These are phyloP conservation scores for Ornithoptera alexandrae DNA, from an alignment of 2,888 invertebrate genomes.

Conservation along the genomic window DNA sequence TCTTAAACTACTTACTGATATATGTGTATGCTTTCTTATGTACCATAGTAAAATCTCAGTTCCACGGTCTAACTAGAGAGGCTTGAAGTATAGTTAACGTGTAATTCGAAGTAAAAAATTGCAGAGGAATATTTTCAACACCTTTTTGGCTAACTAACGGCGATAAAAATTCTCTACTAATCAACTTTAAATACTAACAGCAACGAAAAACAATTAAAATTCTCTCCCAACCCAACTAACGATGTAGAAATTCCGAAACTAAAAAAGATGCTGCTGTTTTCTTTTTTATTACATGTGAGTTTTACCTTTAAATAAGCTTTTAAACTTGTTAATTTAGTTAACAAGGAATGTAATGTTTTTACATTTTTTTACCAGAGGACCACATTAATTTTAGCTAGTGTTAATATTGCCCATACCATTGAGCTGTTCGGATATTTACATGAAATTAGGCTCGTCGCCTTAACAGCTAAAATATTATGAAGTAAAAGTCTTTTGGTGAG, in stretches of 20 bases:
- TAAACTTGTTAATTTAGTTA: too few species aligned
- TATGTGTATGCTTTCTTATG: neutral
- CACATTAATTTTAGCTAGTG: too few species aligned
- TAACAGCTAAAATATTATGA: too few species aligned
- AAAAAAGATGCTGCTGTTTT: neutral
- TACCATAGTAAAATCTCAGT: neutral
- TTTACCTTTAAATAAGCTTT: too few species aligned
- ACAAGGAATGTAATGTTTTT: too few species aligned
- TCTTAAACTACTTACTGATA: neutral
- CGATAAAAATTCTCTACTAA: conserved; percentile 8
- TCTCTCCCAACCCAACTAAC: conserved; percentile 6
- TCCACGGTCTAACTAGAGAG: neutral
- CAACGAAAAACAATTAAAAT: conserved; percentile 7
- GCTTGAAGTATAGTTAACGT: conserved; percentile 5
- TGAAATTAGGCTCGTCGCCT: too few species aligned
- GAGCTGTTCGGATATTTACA: too few species aligned
- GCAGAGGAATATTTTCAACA: conserved; percentile 16
- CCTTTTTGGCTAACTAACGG: conserved; percentile 9
- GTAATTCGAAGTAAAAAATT: conserved; percentile 17
- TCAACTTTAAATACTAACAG: conserved; percentile 10
- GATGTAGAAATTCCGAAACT: conserved; percentile 8
- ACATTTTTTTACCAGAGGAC: too few species aligned
- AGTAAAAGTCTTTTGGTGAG: too few species aligned
- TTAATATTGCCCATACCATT: too few species aligned
- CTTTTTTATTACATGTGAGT: too few species aligned